phyloP scores from a whole-genome alignment of 2,113 vertebrate genomes.

The Otolemur garnettii region DNA sequence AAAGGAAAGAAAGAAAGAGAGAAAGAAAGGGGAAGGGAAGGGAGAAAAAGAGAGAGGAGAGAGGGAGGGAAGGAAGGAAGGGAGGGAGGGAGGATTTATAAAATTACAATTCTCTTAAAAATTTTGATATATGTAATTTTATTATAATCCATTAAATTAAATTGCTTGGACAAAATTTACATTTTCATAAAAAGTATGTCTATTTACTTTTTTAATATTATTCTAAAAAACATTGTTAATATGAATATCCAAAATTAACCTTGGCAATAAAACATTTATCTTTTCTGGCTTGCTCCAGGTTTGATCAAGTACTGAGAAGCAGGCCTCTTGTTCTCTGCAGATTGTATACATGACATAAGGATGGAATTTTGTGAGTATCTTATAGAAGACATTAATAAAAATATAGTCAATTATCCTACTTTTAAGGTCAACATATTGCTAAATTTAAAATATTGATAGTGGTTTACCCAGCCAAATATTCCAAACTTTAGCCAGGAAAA shows the following conservation, averaged over 20 bases:
- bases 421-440: slow-evolving; percentile 16
- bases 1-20: too few relatives aligned
- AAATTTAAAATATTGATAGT: not conserved
- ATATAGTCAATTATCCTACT: not conserved
- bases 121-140: not conserved
- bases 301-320: slow-evolving; percentile 27
- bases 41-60: too few relatives aligned
- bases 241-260: not conserved
- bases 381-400: not conserved
- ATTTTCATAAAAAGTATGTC: slow-evolving; percentile 10
- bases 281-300: slow-evolving; percentile 61
- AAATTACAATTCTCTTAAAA: slow-evolving; percentile 7
- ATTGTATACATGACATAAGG: not conserved
- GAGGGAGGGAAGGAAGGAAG: too few relatives aligned
- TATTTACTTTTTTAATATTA: not conserved
- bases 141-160: slow-evolving; percentile 7
- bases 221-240: slow-evolving; percentile 48
- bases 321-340: not conserved
- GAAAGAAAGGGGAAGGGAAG: too few relatives aligned
- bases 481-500: not conserved
- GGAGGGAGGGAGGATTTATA: too few relatives aligned
- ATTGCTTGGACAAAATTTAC: not conserved
- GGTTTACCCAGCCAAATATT: not conserved
- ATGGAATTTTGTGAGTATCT: slow-evolving; percentile 71
- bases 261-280: slow-evolving; percentile 5